A percentile compares a stretch with the other conserved stretches of the same genome.
Conservation (phyloP, 1,140 invertebrate species). For the Drusus annulatus region DNA sequence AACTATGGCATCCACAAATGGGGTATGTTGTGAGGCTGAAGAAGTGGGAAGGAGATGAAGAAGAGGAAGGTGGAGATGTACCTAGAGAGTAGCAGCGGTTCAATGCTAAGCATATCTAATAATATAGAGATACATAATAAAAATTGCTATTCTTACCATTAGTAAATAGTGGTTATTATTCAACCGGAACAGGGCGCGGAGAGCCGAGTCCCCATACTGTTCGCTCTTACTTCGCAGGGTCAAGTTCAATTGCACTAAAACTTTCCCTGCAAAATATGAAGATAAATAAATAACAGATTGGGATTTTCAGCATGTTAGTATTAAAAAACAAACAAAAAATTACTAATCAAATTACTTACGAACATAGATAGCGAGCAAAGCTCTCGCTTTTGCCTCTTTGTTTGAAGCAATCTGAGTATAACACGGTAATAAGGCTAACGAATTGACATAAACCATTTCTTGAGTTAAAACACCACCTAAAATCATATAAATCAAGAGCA, state of each 20-base stretch:
- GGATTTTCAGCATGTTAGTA: neutral
- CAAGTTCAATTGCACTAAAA: conserved; percentile 87
- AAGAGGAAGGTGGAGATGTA: too few relatives aligned
- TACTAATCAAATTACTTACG: conserved; percentile 70
- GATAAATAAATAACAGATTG: neutral
- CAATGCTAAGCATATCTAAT: neutral
- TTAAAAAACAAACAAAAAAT: neutral
- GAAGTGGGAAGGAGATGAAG: too few relatives aligned
- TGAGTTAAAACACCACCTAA: conserved; percentile 72
- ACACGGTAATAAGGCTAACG: conserved; percentile 64
- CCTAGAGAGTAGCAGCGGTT: too few relatives aligned
- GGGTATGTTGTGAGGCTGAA: too few relatives aligned
- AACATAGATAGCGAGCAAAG: conserved; percentile 83
- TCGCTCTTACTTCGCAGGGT: conserved; percentile 90
- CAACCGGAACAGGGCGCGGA: conserved; percentile 89
- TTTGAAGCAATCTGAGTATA: conserved; percentile 68
- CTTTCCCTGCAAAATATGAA: conserved; percentile 78
- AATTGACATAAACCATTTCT: conserved; percentile 74
- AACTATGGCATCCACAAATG: too few relatives aligned
- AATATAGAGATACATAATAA: neutral
- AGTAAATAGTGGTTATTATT: conserved; percentile 96
- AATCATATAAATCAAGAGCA: conserved; percentile 20
- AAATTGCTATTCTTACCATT: conserved; percentile 65
- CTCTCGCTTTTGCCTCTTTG: conserved; percentile 72
- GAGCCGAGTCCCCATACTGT: conserved; percentile 84